Percentiles rank a stretch among this genome's conserved stretches.
Evolutionary conservation across 2,113 vertebrate genomes (phyloP).

Genomic region (Boulengeromyrus knoepffleri): DNA sequence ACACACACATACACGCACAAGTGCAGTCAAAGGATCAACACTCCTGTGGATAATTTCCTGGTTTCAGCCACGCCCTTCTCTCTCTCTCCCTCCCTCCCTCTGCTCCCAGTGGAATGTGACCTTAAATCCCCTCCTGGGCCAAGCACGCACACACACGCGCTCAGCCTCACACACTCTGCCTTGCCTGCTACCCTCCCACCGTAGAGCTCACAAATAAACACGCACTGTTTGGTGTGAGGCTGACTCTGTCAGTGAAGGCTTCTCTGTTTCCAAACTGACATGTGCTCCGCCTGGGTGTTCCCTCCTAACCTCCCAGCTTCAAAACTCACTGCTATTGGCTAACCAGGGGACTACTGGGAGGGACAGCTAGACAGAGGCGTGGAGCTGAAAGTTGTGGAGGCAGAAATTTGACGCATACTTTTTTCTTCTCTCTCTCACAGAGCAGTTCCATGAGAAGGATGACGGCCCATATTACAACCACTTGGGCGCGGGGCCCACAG

Average conservation of each 20-base stretch:
- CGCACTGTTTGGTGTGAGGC: slow-evolving; percentile 25
- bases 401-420: slow-evolving; percentile 5
- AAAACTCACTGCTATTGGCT: background rate
- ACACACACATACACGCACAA: background rate
- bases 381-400: too few relatives aligned
- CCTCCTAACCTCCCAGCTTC: background rate
- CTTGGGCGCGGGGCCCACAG: slow-evolving; percentile 87
- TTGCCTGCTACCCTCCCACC: background rate
- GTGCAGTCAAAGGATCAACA: slow-evolving; percentile 18
- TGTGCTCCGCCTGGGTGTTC: background rate
- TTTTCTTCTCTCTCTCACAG: slow-evolving; percentile 47
- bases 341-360: background rate
- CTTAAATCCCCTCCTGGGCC: slow-evolving; percentile 45
- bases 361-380: background rate
- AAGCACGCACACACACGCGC: slow-evolving; percentile 15
- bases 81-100: slow-evolving; percentile 25
- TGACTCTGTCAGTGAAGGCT: slow-evolving; percentile 13
- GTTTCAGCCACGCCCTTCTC: slow-evolving; percentile 40
- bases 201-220: slow-evolving; percentile 30
- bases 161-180: background rate
- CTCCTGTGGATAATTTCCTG: slow-evolving; percentile 45
- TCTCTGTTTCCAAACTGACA: background rate
- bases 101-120: slow-evolving; percentile 47
- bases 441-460: slow-evolving; percentile 91
- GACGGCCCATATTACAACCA: slow-evolving; percentile 98